Conservation (phyloP, 2,797 vertebrate species). For the Siniperca obscura region DNA sequence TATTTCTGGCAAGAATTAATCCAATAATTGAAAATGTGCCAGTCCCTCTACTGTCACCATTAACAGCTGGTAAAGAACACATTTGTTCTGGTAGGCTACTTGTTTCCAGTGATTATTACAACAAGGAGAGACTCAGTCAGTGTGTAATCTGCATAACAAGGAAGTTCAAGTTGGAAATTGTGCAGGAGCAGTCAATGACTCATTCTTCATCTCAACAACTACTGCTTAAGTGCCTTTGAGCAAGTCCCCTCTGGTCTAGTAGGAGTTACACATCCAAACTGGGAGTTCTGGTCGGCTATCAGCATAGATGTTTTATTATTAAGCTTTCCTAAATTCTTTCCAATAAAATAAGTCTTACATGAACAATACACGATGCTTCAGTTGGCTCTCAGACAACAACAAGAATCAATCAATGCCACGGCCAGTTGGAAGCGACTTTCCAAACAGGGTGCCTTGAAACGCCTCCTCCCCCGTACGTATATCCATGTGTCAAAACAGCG, state of each 20-base stretch:
- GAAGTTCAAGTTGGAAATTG: constrained; percentile 5
- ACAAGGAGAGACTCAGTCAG: neutral
- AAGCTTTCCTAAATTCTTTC: neutral
- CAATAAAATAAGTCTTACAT: neutral
- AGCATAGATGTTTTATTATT: neutral
- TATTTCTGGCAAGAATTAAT: neutral
- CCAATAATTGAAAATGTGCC: neutral
- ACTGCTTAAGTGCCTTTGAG: neutral
- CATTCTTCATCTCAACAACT: neutral
- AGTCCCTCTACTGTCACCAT: neutral
- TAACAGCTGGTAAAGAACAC: neutral
- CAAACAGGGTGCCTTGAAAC: constrained; percentile 44
- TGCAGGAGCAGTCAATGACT: constrained; percentile 1
- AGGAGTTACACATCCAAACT: neutral
- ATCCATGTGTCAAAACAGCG: constrained; percentile 74
- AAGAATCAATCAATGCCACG: neutral
- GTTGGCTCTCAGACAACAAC: neutral
- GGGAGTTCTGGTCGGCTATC: neutral
- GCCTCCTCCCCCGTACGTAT: constrained; percentile 36
- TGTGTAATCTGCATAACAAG: neutral
- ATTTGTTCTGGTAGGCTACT: neutral
- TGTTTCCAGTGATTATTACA: neutral
- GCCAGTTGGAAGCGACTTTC: constrained; percentile 30
- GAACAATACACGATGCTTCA: neutral
- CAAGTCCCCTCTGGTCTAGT: neutral